Conservation (phyloP, 1,140 invertebrate genomes). For the Drosophila takahashii region DNA sequence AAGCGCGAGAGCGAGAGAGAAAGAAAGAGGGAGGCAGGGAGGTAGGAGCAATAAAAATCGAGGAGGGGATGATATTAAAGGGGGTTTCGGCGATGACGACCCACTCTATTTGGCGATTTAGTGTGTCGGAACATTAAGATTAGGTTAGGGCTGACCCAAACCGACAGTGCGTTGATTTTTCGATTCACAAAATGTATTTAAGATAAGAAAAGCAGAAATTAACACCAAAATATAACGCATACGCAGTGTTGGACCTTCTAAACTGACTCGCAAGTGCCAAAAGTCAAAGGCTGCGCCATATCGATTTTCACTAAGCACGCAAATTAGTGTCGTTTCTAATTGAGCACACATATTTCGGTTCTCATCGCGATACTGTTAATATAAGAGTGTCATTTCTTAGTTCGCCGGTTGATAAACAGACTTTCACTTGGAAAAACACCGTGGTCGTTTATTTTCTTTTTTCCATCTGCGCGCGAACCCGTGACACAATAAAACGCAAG, state of each 20-base stretch:
- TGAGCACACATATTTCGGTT: slow-evolving; percentile 22
- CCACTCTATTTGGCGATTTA: slow-evolving; percentile 37
- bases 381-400: background rate
- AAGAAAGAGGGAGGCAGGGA: background rate
- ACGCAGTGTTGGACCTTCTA: slow-evolving; percentile 21
- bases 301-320: slow-evolving; percentile 72
- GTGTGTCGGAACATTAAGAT: slow-evolving; percentile 65
- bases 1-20: slow-evolving; percentile 24
- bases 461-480: slow-evolving; percentile 56
- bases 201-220: background rate
- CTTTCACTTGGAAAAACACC: slow-evolving; percentile 41
- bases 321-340: slow-evolving; percentile 60
- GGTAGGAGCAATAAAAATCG: slow-evolving; percentile 14
- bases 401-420: slow-evolving; percentile 19
- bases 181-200: background rate
- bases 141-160: slow-evolving; percentile 73
- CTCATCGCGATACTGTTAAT: background rate
- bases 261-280: slow-evolving; percentile 28
- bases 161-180: slow-evolving; percentile 23
- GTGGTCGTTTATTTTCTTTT: slow-evolving; percentile 36
- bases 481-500: slow-evolving; percentile 78
- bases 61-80: background rate
- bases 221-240: slow-evolving; percentile 5
- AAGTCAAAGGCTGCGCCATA: slow-evolving; percentile 49
- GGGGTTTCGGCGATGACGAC: slow-evolving; percentile 12